These are phyloP conservation scores for Leucozona laternaria DNA, from an alignment of 2,888 invertebrate genomes.

Conservation along the genomic window DNA sequence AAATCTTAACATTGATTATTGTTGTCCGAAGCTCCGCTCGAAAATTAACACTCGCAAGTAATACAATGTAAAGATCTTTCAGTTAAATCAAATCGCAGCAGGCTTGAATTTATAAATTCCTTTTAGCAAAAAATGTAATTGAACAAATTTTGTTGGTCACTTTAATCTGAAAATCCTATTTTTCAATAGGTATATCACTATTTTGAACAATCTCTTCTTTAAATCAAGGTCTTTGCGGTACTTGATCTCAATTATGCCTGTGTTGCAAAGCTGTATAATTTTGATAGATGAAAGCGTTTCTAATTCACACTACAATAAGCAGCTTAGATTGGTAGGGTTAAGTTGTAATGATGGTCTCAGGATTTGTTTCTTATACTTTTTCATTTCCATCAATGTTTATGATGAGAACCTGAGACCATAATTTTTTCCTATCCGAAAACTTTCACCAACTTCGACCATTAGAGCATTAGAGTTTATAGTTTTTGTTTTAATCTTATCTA, in stretches of 20 bases:
- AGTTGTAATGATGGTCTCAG: conserved; percentile 12
- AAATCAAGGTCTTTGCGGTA: conserved; percentile 2
- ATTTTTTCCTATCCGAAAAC: conserved; percentile 11
- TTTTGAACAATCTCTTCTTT: not conserved
- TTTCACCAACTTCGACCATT: conserved; percentile 4
- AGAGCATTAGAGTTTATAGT: no score
- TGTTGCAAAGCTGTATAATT: not conserved
- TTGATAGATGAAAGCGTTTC: not conserved
- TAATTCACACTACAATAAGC: conserved; percentile 21
- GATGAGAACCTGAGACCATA: conserved; percentile 5
- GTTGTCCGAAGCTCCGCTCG: no score
- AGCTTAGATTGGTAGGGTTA: not conserved
- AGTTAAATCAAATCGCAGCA: no score
- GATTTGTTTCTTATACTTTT: not conserved
- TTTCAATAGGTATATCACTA: not conserved
- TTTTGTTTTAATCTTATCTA: conserved; percentile 26
- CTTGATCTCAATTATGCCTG: not conserved
- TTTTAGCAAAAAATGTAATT: no score
- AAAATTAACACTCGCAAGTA: no score
- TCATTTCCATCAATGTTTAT: conserved; percentile 6
- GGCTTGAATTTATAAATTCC: no score
- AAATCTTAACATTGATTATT: no score
- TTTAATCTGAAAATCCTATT: not conserved
- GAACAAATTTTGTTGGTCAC: no score
- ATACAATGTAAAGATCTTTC: no score